These are phyloP conservation scores for Coluber constrictor DNA, from an alignment of 2,797 vertebrate species.

Conservation along the genomic window DNA sequence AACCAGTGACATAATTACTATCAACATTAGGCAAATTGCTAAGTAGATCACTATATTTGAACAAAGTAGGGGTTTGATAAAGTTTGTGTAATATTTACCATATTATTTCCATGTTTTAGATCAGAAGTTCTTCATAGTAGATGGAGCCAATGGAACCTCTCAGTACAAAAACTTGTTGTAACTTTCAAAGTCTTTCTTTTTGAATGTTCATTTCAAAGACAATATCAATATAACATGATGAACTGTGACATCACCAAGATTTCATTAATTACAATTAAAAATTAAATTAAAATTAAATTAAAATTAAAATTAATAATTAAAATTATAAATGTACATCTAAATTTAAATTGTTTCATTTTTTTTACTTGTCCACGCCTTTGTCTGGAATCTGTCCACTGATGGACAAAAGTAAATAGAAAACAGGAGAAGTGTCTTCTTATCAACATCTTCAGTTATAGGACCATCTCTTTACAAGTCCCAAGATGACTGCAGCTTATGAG, in stretches of 20 bases:
- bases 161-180: background rate
- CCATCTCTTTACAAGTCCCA: background rate
- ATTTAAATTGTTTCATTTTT: background rate
- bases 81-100: no score
- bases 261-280: background rate
- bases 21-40: background rate
- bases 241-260: background rate
- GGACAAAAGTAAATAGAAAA: background rate
- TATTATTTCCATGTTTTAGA: background rate
- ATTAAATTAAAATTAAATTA: background rate
- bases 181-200: background rate
- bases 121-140: background rate
- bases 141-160: background rate
- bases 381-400: background rate
- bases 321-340: background rate
- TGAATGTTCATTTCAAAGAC: background rate
- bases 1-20: background rate
- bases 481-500: background rate
- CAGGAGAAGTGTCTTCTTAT: background rate
- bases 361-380: background rate
- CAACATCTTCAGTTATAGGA: slow-evolving; percentile 5
- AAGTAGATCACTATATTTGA: background rate
- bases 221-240: background rate
- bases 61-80: background rate
- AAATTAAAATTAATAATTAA: background rate